A percentile compares a stretch with the other conserved stretches of the same genome.
phyloP scores from a whole-genome alignment of 1,140 invertebrate genomes.

The Augochlora pura region DNA sequence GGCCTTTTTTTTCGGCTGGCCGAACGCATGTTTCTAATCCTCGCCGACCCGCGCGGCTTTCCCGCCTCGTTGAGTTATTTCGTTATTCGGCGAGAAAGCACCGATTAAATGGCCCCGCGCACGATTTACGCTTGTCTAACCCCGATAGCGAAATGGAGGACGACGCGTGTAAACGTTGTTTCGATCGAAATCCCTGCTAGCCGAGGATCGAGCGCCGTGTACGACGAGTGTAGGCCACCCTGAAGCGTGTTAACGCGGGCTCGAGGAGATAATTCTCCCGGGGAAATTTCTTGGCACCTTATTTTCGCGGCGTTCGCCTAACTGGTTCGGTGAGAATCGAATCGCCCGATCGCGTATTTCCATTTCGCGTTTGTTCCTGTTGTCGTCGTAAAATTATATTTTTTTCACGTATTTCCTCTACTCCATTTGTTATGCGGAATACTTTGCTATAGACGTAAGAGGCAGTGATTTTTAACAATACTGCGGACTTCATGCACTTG shows the following conservation, averaged over 20 bases:
- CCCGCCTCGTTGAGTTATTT: slow-evolving; percentile 20
- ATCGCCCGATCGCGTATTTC: not conserved
- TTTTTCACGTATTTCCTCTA: no score
- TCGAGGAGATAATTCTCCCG: not conserved
- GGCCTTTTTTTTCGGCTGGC: not conserved
- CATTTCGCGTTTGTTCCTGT: no score
- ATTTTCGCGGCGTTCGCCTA: not conserved
- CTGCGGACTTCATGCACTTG: no score
- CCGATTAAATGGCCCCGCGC: not conserved
- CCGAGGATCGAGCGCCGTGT: not conserved
- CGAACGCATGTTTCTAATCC: not conserved
- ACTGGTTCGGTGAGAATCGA: not conserved
- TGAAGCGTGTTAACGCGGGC: not conserved
- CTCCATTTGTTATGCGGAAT: no score
- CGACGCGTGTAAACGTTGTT: not conserved
- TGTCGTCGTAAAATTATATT: no score
- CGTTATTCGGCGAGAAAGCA: slow-evolving; percentile 28
- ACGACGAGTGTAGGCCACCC: slow-evolving; percentile 1
- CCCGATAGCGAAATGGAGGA: slow-evolving; percentile 35
- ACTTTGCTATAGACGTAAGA: no score
- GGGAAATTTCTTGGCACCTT: not conserved
- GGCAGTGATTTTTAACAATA: no score
- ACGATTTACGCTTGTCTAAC: slow-evolving; percentile 1
- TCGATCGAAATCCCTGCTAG: not conserved
- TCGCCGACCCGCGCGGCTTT: slow-evolving; percentile 5